phyloP scores from a whole-genome alignment of 2,797 vertebrate species.

The Enteromius unitaeniatus region DNA sequence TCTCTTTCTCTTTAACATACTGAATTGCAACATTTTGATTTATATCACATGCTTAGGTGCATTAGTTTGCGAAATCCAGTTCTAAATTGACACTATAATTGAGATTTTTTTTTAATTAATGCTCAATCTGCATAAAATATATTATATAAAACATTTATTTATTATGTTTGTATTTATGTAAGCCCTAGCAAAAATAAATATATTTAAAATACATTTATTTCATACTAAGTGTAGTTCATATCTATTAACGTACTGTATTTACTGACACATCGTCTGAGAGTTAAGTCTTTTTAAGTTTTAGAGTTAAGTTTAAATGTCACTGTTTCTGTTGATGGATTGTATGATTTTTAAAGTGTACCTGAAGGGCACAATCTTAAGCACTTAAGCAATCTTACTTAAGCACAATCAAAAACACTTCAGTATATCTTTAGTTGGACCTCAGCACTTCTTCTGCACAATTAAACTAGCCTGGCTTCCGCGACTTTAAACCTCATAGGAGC shows the following conservation, averaged over 20 bases:
- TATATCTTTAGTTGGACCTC: not conserved
- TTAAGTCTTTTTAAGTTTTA: too few species aligned
- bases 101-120: too few species aligned
- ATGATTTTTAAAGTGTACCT: not conserved
- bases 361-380: too few species aligned
- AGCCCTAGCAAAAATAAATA: not conserved
- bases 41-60: not conserved
- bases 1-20: not conserved
- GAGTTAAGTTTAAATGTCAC: too few species aligned
- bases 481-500: too few species aligned
- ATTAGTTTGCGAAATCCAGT: not conserved
- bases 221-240: not conserved
- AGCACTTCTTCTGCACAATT: not conserved
- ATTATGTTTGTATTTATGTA: not conserved
- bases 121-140: too few species aligned
- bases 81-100: not conserved
- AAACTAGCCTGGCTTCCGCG: not conserved
- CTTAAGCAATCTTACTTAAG: too few species aligned
- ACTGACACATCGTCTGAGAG: not conserved
- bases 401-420: not conserved
- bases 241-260: not conserved
- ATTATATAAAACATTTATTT: not conserved
- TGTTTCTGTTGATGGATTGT: not conserved
- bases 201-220: not conserved
- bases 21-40: not conserved